Evolutionary conservation across 2,888 invertebrate species (phyloP), one percentile per base, ranked within the genome.

Genomic region (Caenorhabditis doughertyi): DNA sequence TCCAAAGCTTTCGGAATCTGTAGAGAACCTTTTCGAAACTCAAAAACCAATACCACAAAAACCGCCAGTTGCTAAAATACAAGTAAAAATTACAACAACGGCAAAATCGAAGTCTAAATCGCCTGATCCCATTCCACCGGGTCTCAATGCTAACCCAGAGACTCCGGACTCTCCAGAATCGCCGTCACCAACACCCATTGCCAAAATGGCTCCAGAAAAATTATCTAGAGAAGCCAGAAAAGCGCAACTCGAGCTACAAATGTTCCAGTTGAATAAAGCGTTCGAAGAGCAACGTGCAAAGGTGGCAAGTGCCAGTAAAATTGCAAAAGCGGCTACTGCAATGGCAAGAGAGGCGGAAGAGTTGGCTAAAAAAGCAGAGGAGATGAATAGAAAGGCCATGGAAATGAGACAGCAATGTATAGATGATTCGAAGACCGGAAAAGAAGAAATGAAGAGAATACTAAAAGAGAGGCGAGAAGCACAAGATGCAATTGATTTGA

Each of bases 311-410:
- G 47, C 51, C 5, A 32, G 9, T 16, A 49, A 49, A 8, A 16
- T 16, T 5, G 51, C 27, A 23, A 49, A 51, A 51, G 21, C 8
- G 1, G 65, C 65, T 1, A 35, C 47, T 21, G 8, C 32, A 3
- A 65, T 65, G 65, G 65, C 65, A 1, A 25, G 29, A 21, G 7
- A 39, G n/a, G 65, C 65, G 3, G 65, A 32, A 1, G 51, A 65
- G 25, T 11, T 65, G 7, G 65, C 65, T 3, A 51, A 51, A 35
- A 8, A 65, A 23, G 65, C 70, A 5, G 56, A 55, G 23, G 21
- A 44, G 18, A 47, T 56, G 70, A 56, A 44, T 13, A 16, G 29
- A 21, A 35, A 25, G 9, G 47, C 64, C 21, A 29, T 27, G 32
- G 65, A 65, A 25, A 39, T 51, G 11, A 16, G 47, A 25, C 13